A percentile compares a stretch with the other conserved stretches of the same genome.
Evolutionary conservation across 2,113 vertebrate species (phyloP).

Genomic region (Lipophrys pholis): DNA sequence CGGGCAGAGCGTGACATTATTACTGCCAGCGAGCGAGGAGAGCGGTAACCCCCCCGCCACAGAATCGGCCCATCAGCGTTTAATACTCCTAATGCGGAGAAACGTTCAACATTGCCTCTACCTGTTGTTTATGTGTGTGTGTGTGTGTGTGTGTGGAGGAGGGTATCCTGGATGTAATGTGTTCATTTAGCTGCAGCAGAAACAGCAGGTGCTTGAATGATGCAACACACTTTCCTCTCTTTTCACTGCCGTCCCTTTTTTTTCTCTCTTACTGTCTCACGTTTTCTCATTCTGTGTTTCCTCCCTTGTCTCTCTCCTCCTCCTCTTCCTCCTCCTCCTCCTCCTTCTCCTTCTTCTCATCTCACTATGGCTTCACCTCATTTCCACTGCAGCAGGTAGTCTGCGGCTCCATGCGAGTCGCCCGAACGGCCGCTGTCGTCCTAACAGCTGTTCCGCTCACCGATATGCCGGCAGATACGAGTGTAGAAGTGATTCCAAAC

Average conservation of each 20-base stretch:
- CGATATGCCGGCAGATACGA: slow-evolving; percentile 38
- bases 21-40: neutral
- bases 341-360: neutral
- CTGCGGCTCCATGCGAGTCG: slow-evolving; percentile 17
- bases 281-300: neutral
- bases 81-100: slow-evolving; percentile 9
- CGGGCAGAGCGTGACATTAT: neutral
- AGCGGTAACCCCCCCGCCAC: neutral
- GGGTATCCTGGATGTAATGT: slow-evolving; percentile 31
- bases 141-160: neutral
- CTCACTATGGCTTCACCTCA: neutral
- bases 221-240: slow-evolving; percentile 31
- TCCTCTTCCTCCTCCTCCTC: no score
- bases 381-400: slow-evolving; percentile 60
- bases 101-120: slow-evolving; percentile 15
- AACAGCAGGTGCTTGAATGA: slow-evolving; percentile 62
- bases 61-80: neutral
- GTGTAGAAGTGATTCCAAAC: slow-evolving; percentile 44
- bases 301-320: neutral
- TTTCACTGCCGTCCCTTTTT: slow-evolving; percentile 25
- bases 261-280: slow-evolving; percentile 20
- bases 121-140: slow-evolving; percentile 42
- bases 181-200: slow-evolving; percentile 61
- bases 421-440: slow-evolving; percentile 54
- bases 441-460: slow-evolving; percentile 62